Evolutionary conservation across 1,140 invertebrate species (phyloP).

Genomic region (Bombus picipes): DNA sequence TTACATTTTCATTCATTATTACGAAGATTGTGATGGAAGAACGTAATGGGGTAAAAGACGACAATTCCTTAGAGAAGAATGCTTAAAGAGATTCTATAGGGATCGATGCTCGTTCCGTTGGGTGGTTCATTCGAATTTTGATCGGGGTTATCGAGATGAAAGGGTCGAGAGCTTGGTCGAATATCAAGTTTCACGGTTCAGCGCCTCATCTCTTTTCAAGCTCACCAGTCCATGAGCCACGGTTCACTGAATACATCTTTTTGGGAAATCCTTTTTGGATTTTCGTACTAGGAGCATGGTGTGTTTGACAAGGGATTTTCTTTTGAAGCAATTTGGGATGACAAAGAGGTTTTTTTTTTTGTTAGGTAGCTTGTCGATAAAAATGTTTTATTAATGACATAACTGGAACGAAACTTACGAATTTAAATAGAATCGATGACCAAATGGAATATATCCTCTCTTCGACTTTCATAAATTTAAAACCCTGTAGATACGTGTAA

Average conservation of each 20-base stretch:
- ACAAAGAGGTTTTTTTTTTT: not conserved
- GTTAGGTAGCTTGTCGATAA: not conserved
- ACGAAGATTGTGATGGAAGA: constrained; percentile 35
- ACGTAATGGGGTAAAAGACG: not conserved
- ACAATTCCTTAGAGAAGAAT: not conserved
- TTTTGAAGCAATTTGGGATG: not conserved
- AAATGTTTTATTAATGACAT: not conserved
- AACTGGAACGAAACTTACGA: not conserved
- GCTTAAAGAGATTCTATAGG: not conserved
- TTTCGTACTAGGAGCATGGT: not conserved
- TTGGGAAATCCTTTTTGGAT: not conserved
- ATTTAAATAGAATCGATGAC: not conserved
- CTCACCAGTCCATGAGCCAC: not conserved
- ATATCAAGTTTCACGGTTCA: not conserved
- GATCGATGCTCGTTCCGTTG: constrained; percentile 2
- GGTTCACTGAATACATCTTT: not conserved
- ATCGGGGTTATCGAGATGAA: constrained; percentile 20
- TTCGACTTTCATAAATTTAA: not conserved
- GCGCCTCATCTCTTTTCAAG: constrained; percentile 13
- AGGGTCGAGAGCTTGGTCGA: not conserved
- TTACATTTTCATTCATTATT: constrained; percentile 47
- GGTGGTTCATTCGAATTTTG: constrained; percentile 27
- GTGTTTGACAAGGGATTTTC: not conserved
- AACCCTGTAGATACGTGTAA: no score
- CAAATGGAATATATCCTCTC: not conserved